A percentile compares a stretch with the other conserved stretches of the same genome.
Conservation (phyloP, 2,797 vertebrate species). For the Hapalemur alaotrensis region DNA sequence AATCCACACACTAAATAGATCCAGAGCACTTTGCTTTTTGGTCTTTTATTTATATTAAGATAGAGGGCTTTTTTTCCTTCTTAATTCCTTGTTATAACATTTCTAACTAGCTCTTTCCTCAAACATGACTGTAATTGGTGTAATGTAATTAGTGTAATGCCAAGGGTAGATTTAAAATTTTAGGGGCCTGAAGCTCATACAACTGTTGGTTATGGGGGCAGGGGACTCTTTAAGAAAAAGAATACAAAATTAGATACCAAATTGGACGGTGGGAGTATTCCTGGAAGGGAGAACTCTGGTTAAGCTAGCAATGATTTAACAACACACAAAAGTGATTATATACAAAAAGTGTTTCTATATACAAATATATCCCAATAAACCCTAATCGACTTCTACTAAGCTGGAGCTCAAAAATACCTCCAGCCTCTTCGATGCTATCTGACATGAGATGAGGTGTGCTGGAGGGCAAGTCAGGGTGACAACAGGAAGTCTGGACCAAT, state of each 20-base stretch:
- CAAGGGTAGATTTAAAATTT: neutral
- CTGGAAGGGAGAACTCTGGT: neutral
- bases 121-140: neutral
- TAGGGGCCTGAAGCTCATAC: neutral
- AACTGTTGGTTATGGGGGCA: accelerated
- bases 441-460: neutral
- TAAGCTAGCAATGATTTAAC: neutral
- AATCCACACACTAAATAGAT: neutral
- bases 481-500: neutral
- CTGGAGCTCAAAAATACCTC: neutral
- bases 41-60: conserved; percentile 41
- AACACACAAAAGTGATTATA: neutral
- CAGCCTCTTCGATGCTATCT: neutral
- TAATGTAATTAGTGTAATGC: neutral
- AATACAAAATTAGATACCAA: neutral
- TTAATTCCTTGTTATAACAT: neutral
- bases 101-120: neutral
- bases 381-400: neutral
- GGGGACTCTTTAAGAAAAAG: neutral
- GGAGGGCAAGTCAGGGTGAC: neutral
- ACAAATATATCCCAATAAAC: neutral
- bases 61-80: neutral
- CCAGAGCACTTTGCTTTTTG: neutral
- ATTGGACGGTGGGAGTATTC: neutral
- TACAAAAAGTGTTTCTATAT: neutral